Conservation (phyloP, 2,113 vertebrate genomes). For the Acinonyx jubatus region DNA sequence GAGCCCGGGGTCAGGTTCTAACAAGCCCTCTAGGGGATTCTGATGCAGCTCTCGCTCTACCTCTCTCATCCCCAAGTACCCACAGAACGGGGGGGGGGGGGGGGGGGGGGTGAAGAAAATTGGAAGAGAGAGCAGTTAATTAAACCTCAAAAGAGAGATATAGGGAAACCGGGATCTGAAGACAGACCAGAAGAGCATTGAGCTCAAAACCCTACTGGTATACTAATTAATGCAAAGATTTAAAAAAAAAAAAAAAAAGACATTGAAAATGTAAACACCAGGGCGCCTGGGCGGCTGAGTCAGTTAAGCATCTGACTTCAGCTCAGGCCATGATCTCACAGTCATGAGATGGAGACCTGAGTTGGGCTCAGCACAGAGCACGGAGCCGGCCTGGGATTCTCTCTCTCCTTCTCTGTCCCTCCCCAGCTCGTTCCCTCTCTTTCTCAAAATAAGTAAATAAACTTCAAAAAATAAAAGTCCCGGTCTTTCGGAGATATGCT, state of each 20-base stretch:
- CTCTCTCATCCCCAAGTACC: background rate
- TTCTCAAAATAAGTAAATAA: no score
- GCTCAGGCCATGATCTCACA: no score
- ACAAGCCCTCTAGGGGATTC: background rate
- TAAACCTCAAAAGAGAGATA: background rate
- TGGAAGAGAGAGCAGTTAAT: background rate
- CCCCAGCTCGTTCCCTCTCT: no score
- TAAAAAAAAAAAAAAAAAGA: background rate
- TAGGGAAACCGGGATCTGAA: background rate
- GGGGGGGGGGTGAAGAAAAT: background rate
- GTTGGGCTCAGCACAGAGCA: no score
- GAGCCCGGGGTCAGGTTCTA: background rate
- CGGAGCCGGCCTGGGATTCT: no score
- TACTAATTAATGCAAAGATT: background rate
- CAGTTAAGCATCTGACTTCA: no score
- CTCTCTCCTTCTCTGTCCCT: no score
- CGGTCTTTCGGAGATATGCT: background rate
- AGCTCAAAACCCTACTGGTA: background rate
- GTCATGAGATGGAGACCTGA: no score
- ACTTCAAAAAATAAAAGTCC: background rate
- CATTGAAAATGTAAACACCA: background rate
- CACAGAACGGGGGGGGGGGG: background rate
- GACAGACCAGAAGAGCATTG: background rate
- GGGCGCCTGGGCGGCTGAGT: no score
- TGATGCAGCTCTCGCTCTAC: background rate